Evolutionary conservation across 1,140 invertebrate genomes (phyloP).

Genomic region (Antheraea pernyi): DNA sequence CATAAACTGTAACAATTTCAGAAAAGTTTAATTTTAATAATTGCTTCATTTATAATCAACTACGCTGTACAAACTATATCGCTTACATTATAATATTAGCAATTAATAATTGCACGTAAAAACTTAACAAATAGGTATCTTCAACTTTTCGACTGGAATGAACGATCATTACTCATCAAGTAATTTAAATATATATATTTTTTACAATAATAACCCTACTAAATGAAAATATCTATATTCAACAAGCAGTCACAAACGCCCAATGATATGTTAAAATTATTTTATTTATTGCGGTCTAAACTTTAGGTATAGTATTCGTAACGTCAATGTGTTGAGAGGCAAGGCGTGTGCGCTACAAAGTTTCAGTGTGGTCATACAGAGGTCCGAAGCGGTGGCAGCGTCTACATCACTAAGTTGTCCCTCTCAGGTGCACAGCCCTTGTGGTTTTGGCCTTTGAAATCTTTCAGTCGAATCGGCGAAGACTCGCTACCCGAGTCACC

Average conservation of each 20-base stretch:
- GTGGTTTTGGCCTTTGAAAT: constrained; percentile 72
- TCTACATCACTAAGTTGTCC: constrained; percentile 63
- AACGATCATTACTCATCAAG: constrained; percentile 72
- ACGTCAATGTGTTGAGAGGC: constrained; percentile 18
- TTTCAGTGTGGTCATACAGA: neutral
- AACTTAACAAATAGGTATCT: constrained; percentile 78
- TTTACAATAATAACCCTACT: constrained; percentile 74
- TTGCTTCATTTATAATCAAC: constrained; percentile 74
- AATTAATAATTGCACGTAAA: constrained; percentile 80
- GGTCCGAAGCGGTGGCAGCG: constrained; percentile 18
- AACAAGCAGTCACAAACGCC: constrained; percentile 80
- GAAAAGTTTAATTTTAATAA: constrained; percentile 78
- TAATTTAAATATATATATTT: constrained; percentile 45
- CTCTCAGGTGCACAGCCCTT: constrained; percentile 55
- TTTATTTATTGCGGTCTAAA: constrained; percentile 76
- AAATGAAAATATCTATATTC: constrained; percentile 68
- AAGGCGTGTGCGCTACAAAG: constrained; percentile 13
- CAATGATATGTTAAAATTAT: constrained; percentile 80
- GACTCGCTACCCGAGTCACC: constrained; percentile 78
- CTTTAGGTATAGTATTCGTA: constrained; percentile 8
- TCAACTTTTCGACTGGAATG: constrained; percentile 78
- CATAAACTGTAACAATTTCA: constrained; percentile 58
- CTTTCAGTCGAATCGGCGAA: constrained; percentile 74
- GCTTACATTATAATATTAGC: constrained; percentile 77
- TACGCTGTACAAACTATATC: constrained; percentile 78